Conservation (phyloP, 2,888 invertebrate genomes). For the Netelia inedita region DNA sequence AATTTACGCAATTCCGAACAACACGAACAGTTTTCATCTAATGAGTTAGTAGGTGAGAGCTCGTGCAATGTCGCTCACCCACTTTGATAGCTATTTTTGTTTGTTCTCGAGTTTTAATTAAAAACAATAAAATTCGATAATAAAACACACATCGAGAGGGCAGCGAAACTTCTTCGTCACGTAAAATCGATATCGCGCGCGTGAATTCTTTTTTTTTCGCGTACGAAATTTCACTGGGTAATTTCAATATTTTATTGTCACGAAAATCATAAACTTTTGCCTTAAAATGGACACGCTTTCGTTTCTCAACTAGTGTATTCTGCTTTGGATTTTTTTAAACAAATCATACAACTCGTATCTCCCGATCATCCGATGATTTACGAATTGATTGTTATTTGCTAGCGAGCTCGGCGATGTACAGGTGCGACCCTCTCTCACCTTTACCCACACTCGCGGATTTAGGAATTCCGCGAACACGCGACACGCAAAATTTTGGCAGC, state of each 20-base stretch:
- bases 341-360: slow-evolving; percentile 29
- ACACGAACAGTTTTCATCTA: no score
- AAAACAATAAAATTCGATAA: not conserved
- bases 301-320: not conserved
- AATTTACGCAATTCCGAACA: no score
- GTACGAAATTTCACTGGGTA: slow-evolving; percentile 14
- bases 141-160: not conserved
- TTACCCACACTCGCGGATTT: slow-evolving; percentile 13
- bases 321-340: slow-evolving; percentile 21
- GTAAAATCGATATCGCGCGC: slow-evolving; percentile 19
- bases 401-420: slow-evolving; percentile 27
- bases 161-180: not conserved
- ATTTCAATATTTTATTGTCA: slow-evolving; percentile 23
- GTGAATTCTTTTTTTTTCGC: not conserved
- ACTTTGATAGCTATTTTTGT: no score
- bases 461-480: slow-evolving; percentile 14
- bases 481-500: not conserved
- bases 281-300: no score
- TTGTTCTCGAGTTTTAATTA: not conserved
- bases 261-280: no score
- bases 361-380: slow-evolving; percentile 45
- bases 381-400: slow-evolving; percentile 58
- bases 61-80: no score
- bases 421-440: not conserved
- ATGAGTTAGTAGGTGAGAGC: no score